phyloP scores from a whole-genome alignment of 2,797 vertebrate genomes.

The Knipowitschia caucasica region DNA sequence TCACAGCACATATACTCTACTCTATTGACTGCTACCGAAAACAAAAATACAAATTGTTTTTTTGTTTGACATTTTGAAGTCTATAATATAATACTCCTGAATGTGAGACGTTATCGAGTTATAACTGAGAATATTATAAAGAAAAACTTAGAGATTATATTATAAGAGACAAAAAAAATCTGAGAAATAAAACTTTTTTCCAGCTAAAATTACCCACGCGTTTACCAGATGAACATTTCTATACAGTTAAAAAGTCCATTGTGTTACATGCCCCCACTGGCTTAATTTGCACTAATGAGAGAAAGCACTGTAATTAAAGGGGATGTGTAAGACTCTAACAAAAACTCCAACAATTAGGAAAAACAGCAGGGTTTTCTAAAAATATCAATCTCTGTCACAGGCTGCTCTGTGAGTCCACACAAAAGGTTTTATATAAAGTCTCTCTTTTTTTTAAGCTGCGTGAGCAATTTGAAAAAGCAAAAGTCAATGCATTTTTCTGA shows the following conservation, averaged over 20 bases:
- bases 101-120: too few relatives aligned
- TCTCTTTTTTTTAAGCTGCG: neutral
- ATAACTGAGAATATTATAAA: too few relatives aligned
- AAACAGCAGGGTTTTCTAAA: constrained; percentile 62
- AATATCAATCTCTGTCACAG: constrained; percentile 48
- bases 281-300: constrained; percentile 53
- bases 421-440: constrained; percentile 34
- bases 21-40: too few relatives aligned
- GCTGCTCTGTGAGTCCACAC: constrained; percentile 55
- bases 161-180: neutral
- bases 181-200: neutral
- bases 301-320: constrained; percentile 59
- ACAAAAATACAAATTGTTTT: too few relatives aligned
- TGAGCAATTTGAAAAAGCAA: neutral
- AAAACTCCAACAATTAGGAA: constrained; percentile 66
- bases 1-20: too few relatives aligned
- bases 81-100: too few relatives aligned
- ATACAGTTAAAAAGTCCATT: constrained; percentile 25
- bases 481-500: neutral
- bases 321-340: constrained; percentile 52
- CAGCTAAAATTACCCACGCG: neutral
- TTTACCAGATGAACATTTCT: neutral
- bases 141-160: neutral
- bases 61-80: too few relatives aligned
- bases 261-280: constrained; percentile 21